Percentiles rank a stretch among this genome's conserved stretches.
Evolutionary conservation across 1,140 invertebrate genomes (phyloP).

Genomic region (Euwallacea fornicatus): DNA sequence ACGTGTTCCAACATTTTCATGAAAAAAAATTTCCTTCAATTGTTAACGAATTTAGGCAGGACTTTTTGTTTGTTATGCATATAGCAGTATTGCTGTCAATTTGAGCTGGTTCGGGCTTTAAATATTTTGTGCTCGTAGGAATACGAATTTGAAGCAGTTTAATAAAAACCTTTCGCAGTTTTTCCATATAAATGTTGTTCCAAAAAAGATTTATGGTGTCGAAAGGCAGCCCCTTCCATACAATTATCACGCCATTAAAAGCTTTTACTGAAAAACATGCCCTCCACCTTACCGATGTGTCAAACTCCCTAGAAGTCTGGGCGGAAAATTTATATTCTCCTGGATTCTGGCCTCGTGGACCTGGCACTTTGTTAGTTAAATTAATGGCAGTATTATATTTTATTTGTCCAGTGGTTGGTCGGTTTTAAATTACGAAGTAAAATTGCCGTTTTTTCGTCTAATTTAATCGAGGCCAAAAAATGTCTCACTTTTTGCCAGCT

Average conservation of each 20-base stretch:
- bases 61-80: no score
- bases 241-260: conserved; percentile 35
- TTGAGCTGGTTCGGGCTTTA: no score
- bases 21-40: no score
- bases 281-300: conserved; percentile 39
- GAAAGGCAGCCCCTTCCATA: conserved; percentile 22
- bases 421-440: conserved; percentile 40
- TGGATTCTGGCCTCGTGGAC: conserved; percentile 37
- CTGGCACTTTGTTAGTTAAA: conserved; percentile 41
- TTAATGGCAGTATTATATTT: conserved; percentile 40
- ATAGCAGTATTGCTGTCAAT: no score
- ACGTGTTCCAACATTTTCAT: no score
- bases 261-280: conserved; percentile 36
- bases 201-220: conserved; percentile 13
- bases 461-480: conserved; percentile 29
- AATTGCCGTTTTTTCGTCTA: conserved; percentile 33
- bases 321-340: conserved; percentile 38
- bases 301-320: conserved; percentile 37
- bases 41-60: no score
- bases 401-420: conserved; percentile 38
- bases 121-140: no score
- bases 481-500: conserved; percentile 4
- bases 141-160: no score
- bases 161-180: not conserved
- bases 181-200: conserved; percentile 6